phyloP scores from a whole-genome alignment of 2,888 invertebrate species.

The Ariolimax columbianus region DNA sequence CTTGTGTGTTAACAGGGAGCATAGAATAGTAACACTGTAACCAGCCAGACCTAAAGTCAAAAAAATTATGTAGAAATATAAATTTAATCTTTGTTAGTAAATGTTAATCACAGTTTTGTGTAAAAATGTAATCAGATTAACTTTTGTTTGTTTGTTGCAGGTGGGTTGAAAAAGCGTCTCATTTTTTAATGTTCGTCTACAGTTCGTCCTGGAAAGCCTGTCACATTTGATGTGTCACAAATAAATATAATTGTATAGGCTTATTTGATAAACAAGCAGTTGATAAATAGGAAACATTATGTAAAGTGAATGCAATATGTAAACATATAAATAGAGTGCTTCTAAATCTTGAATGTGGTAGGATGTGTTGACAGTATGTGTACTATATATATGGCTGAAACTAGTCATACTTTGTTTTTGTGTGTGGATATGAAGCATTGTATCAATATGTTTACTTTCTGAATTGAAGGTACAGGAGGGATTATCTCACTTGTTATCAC shows the following conservation, averaged over 20 bases:
- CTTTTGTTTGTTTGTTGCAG: conserved; percentile 34
- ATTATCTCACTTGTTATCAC: neutral
- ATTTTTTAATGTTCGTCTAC: conserved; percentile 38
- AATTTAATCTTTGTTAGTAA: no score
- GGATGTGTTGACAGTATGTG: no score
- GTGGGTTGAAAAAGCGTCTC: conserved; percentile 52
- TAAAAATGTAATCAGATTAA: no score
- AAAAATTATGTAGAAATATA: no score
- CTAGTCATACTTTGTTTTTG: neutral
- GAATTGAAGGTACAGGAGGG: neutral
- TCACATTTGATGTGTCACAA: neutral
- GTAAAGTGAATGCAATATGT: no score
- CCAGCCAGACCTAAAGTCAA: no score
- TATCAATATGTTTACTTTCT: neutral
- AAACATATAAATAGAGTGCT: no score
- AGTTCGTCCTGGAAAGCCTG: neutral
- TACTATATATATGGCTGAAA: no score
- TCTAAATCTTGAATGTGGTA: no score
- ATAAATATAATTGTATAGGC: neutral
- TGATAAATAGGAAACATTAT: neutral
- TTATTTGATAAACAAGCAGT: neutral
- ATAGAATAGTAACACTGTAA: no score
- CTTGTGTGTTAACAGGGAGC: no score
- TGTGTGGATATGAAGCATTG: neutral
- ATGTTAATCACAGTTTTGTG: no score